Percentiles rank a stretch among this genome's conserved stretches.
phyloP scores from a whole-genome alignment of 2,113 vertebrate genomes.

The Solea solea region DNA sequence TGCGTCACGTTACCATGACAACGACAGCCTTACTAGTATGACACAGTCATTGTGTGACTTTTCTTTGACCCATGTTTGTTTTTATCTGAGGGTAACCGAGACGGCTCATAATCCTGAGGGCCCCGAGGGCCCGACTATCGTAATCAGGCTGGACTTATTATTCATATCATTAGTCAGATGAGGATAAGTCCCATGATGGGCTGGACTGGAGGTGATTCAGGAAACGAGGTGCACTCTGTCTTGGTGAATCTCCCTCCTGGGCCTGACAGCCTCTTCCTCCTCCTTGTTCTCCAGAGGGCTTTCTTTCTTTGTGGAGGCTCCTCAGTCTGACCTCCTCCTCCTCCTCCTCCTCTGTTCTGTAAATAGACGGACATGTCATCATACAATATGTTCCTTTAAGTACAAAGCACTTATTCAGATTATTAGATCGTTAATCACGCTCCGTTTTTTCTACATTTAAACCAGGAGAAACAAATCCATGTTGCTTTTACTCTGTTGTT shows the following conservation, averaged over 20 bases:
- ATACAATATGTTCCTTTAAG: conserved; percentile 28
- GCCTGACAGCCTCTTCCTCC: conserved; percentile 40
- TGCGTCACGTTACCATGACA: conserved; percentile 25
- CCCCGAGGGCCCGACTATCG: conserved; percentile 27
- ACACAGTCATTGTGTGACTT: conserved; percentile 19
- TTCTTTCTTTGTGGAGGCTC: not conserved
- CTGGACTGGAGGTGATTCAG: conserved; percentile 52
- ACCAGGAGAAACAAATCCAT: not conserved
- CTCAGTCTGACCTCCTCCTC: conserved; percentile 8
- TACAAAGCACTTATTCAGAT: not conserved
- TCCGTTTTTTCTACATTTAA: not conserved
- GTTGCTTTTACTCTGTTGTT: not conserved
- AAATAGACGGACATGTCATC: conserved; percentile 19
- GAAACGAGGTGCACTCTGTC: conserved; percentile 27
- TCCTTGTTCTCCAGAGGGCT: conserved; percentile 14
- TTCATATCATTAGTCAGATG: conserved; percentile 73
- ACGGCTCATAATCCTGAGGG: not conserved
- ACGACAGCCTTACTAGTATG: conserved; percentile 12
- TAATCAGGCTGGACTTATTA: conserved; percentile 31
- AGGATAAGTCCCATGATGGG: conserved; percentile 67
- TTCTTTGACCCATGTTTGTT: conserved; percentile 38
- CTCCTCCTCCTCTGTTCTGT: conserved; percentile 5
- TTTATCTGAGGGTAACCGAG: conserved; percentile 46
- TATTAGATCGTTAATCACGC: not conserved
- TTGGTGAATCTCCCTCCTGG: conserved; percentile 32